Base-by-base conservation (phyloP, 2,888 invertebrate genomes). In the Euphydryas editha region DNA sequence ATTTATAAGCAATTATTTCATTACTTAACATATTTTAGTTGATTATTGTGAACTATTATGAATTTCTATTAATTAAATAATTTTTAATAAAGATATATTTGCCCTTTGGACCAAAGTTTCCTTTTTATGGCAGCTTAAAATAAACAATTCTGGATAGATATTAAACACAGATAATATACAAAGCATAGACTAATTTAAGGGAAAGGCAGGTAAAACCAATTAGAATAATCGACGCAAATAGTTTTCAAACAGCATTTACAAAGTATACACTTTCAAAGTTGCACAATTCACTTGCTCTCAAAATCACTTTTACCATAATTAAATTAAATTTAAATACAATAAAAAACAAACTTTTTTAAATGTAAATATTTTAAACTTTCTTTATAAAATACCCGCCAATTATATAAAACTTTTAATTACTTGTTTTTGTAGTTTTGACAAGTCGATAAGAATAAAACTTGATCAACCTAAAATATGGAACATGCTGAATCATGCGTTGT, bases 301-400 rank as follows among this genome's bases (percentile, higher is more conserved):
- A 6, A 15, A 7, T 24, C 21, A 49, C 17, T 46, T 10, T 3
- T n/a, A 51, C 1, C 24, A n/a, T 24, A 51, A 24, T 51, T 51
- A 24, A 21, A 51, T 51, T 51, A 51, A 15, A 8, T 5, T 13
- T 24, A 24, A 51, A 15, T 24, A 15, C 21, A 15, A 15, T 24
- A 15, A 2, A 8, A 51, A 8, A 51, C n/a, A 51, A 51, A 15
- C 15, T 51, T 51, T 47, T 51, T 51, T 1, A n/a, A 24, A n/a
- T 15, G 21, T 7, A 51, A 21, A 24, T 51, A 51, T 15, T 24
- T n/a, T 7, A 51, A 20, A 5, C 3, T 15, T 24, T 21, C 21
- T 51, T 51, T 15, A 51, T 51, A 51, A 51, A 51, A 51, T 51
- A 51, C 49, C 49, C 49, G 49, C 49, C 49, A 51, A 24, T 51